These are phyloP conservation scores for Sinhomidia bicolor DNA, from an alignment of 2,888 invertebrate species.

Conservation along the genomic window DNA sequence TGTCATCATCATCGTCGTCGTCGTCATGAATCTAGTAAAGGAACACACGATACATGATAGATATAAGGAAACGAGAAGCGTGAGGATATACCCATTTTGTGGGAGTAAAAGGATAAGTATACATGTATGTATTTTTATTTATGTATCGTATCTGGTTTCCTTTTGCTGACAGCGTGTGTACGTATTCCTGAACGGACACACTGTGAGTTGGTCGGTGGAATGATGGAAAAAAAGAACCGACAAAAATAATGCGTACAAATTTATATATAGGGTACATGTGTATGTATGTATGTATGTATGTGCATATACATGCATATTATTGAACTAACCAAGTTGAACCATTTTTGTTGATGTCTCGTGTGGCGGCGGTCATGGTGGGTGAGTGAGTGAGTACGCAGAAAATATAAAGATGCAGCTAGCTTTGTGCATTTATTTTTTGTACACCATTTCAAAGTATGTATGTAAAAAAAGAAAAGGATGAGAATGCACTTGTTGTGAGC, in stretches of 20 bases:
- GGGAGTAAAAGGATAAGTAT: background rate
- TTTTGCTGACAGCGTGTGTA: background rate
- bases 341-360: background rate
- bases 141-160: background rate
- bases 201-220: background rate
- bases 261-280: too few relatives aligned
- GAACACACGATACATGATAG: background rate
- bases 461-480: background rate
- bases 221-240: background rate
- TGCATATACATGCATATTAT: background rate
- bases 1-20: background rate
- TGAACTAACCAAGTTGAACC: background rate
- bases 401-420: background rate
- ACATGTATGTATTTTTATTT: background rate
- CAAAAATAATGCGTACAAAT: conserved; percentile 26
- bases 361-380: background rate
- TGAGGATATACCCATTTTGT: background rate
- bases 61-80: background rate
- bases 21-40: background rate
- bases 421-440: background rate
- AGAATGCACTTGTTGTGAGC: conserved; percentile 47
- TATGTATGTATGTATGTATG: background rate
- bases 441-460: background rate
- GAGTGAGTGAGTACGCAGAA: background rate
- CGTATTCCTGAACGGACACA: background rate